These are phyloP conservation scores for Plecotus auritus DNA, from an alignment of 2,113 vertebrate genomes.

Conservation along the genomic window DNA sequence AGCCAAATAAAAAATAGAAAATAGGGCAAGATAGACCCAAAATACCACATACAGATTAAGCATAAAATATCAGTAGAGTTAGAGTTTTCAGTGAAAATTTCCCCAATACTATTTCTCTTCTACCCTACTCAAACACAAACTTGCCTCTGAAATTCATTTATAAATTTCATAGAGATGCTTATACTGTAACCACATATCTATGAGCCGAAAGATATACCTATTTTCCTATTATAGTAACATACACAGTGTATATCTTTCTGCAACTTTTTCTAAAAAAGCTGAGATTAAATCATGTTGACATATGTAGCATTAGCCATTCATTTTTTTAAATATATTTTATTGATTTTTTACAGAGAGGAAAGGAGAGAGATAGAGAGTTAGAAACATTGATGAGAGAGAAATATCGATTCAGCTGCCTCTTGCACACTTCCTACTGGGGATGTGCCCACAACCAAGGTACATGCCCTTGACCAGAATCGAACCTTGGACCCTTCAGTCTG, in stretches of 20 bases:
- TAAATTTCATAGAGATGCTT: background rate
- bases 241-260: background rate
- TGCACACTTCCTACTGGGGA: no score
- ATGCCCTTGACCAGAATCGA: no score
- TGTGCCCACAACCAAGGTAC: no score
- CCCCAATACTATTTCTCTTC: background rate
- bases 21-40: background rate
- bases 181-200: background rate
- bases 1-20: background rate
- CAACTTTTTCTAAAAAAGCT: background rate
- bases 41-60: background rate
- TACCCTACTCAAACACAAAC: background rate
- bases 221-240: background rate
- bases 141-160: background rate
- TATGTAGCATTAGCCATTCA: background rate
- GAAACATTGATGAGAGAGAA: no score
- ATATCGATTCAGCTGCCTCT: no score
- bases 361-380: no score
- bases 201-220: background rate
- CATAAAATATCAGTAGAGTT: background rate
- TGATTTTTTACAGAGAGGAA: no score
- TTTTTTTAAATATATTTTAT: background rate
- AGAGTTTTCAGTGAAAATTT: background rate
- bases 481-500: no score
- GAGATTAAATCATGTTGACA: background rate